Conservation (phyloP, 92 coral and sea anemone species). For the Phenganax marumi region DNA sequence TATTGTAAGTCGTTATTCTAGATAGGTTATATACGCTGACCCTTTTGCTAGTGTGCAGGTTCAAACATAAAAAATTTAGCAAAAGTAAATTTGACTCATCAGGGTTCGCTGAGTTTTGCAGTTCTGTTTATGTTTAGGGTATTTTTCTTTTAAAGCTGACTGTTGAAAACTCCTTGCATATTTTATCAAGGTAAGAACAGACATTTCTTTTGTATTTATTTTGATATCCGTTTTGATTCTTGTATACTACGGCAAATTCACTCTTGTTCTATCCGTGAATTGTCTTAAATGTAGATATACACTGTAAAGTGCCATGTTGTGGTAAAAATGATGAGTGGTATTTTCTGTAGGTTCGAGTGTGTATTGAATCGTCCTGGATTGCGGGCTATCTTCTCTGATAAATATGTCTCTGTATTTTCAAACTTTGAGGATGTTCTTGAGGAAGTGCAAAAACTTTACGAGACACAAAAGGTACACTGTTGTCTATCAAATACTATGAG, state of each 20-base stretch:
- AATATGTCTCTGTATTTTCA: slow-evolving; percentile 81
- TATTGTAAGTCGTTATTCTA: not conserved
- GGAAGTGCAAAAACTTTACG: slow-evolving; percentile 88
- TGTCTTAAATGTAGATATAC: no score
- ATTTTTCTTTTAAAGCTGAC: slow-evolving; percentile 74
- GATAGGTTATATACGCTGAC: not conserved
- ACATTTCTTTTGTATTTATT: not conserved
- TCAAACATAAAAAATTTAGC: no score
- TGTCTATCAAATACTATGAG: not conserved
- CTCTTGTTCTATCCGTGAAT: no score
- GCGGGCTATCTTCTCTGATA: slow-evolving; percentile 75
- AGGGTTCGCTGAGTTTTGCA: not conserved
- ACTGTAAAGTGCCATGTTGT: no score
- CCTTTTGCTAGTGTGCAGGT: no score
- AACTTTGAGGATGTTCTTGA: slow-evolving; percentile 89
- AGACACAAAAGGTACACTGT: slow-evolving; percentile 70
- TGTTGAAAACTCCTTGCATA: slow-evolving; percentile 70
- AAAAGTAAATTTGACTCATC: no score
- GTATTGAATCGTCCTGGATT: slow-evolving; percentile 87
- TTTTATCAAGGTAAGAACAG: slow-evolving; percentile 73
- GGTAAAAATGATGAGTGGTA: no score
- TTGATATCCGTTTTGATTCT: no score
- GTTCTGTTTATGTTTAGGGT: slow-evolving; percentile 53
- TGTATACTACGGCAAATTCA: no score
- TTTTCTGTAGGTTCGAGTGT: slow-evolving; percentile 67